These are phyloP conservation scores for Gallinago media DNA, from an alignment of 2,113 vertebrate genomes.

Conservation along the genomic window DNA sequence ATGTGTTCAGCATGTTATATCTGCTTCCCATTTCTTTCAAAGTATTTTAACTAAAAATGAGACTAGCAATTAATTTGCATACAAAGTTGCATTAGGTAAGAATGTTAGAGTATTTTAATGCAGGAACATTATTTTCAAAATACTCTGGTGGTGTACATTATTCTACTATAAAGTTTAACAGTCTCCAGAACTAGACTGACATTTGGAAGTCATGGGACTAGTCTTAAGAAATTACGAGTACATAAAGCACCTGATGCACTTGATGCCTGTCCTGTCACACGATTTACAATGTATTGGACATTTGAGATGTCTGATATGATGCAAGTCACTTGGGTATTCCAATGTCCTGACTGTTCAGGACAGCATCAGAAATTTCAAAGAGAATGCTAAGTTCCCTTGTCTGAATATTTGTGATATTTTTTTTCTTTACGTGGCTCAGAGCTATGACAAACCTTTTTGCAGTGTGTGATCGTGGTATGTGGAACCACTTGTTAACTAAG, in stretches of 20 bases:
- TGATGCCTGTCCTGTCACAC: background rate
- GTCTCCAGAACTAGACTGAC: background rate
- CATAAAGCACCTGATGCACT: accelerated
- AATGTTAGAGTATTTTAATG: background rate
- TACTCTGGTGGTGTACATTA: background rate
- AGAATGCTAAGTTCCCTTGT: background rate
- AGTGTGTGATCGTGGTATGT: background rate
- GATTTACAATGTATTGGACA: background rate
- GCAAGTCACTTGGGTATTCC: background rate
- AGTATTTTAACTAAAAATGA: background rate
- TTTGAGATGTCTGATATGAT: background rate
- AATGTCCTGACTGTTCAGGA: background rate
- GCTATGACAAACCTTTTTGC: background rate
- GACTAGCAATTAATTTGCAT: background rate
- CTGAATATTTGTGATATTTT: background rate
- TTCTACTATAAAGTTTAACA: background rate
- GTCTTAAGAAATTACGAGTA: background rate
- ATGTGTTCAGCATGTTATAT: background rate
- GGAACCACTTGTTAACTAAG: background rate
- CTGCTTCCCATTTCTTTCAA: background rate
- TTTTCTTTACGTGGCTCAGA: background rate
- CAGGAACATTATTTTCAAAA: background rate
- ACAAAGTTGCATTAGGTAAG: background rate
- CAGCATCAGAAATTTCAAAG: background rate
- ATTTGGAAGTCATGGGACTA: background rate